These are phyloP conservation scores for Lagodon rhomboides DNA, from an alignment of 2,797 vertebrate species.

Conservation along the genomic window DNA sequence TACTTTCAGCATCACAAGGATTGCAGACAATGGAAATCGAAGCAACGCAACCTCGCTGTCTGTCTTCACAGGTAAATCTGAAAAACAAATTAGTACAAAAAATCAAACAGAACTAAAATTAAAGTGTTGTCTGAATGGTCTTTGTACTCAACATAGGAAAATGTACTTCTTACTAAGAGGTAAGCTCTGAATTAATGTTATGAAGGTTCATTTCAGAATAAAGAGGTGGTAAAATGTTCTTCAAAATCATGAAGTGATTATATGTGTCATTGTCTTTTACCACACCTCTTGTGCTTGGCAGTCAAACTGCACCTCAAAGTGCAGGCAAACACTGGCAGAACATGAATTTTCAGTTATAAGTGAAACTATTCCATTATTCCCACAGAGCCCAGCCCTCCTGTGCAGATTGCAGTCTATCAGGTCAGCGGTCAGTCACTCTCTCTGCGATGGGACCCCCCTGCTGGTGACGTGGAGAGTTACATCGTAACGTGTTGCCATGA, in stretches of 20 bases:
- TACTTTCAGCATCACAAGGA: constrained; percentile 28
- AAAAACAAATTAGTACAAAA: neutral
- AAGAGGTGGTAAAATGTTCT: too few relatives aligned
- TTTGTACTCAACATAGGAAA: constrained; percentile 9
- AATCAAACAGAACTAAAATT: neutral
- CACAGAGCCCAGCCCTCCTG: constrained; percentile 31
- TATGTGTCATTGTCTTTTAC: neutral
- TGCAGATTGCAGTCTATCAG: neutral
- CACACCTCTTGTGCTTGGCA: neutral
- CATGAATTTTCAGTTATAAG: neutral
- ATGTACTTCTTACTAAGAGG: too few relatives aligned
- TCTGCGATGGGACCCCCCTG: constrained; percentile 23
- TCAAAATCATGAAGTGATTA: neutral
- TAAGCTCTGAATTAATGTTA: too few relatives aligned
- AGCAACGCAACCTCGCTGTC: constrained; percentile 7
- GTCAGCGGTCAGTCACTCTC: constrained; percentile 10
- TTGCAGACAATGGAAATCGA: constrained; percentile 6
- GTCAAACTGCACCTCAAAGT: neutral
- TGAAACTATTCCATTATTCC: neutral
- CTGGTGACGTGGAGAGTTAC: constrained; percentile 28
- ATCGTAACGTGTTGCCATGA: constrained; percentile 6
- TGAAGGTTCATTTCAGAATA: too few relatives aligned
- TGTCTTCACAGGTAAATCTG: constrained; percentile 38
- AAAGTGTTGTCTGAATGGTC: neutral
- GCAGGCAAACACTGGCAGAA: neutral